phyloP scores from a whole-genome alignment of 2,797 vertebrate genomes.

The Etheostoma nigrum region DNA sequence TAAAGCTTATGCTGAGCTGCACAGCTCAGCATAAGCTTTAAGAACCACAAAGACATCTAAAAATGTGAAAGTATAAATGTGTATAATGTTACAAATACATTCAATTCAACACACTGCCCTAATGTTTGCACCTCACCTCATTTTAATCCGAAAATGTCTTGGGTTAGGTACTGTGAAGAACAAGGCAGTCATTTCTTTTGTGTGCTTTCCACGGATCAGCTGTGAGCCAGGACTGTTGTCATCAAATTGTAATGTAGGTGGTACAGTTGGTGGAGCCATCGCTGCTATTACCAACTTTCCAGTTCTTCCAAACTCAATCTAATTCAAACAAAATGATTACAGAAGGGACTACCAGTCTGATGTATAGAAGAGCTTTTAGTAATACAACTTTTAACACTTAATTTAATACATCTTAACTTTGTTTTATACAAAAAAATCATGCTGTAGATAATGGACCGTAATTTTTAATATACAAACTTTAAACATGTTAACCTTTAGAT shows the following conservation, averaged over 20 bases:
- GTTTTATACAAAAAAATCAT: conserved; percentile 17
- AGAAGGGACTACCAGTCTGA: not conserved
- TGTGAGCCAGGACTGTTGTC: not conserved
- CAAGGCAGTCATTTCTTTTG: not conserved
- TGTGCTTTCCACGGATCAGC: not conserved
- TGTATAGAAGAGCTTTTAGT: not conserved
- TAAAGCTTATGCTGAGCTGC: not conserved
- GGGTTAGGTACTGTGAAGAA: not conserved
- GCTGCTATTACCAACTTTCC: not conserved
- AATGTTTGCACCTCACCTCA: not conserved
- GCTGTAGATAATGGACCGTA: no score
- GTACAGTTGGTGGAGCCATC: not conserved
- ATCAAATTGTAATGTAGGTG: not conserved
- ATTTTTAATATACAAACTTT: not conserved
- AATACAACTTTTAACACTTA: not conserved
- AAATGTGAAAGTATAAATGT: not conserved
- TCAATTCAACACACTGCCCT: no score
- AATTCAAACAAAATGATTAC: not conserved
- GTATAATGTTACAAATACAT: not conserved
- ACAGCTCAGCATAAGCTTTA: no score
- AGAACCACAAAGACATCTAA: not conserved
- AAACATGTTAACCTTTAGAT: not conserved
- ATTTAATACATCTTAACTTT: not conserved
- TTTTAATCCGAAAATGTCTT: not conserved
- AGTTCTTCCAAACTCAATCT: not conserved